Conservation (phyloP, 2,888 invertebrate genomes). For the Macrophya annulata region DNA sequence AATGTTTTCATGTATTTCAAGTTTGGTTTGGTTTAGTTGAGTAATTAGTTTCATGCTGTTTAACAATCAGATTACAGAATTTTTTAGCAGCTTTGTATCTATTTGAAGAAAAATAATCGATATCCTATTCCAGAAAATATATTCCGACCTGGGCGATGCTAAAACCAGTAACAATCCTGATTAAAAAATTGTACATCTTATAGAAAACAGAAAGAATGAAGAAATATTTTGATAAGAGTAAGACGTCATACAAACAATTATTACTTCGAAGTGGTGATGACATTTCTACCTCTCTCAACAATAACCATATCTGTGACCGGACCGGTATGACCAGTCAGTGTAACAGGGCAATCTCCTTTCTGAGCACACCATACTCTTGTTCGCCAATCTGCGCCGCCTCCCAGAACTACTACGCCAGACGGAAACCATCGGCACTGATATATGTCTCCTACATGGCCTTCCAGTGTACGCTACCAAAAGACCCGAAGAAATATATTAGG, state of each 20-base stretch:
- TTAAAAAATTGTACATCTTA: not conserved
- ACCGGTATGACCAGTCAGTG: constrained; percentile 85
- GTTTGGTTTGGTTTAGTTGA: not conserved
- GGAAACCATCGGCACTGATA: constrained; percentile 87
- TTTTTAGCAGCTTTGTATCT: not conserved
- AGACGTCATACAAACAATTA: constrained; percentile 59
- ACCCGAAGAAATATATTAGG: not conserved
- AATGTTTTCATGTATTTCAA: constrained; percentile 19
- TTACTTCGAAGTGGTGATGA: constrained; percentile 86
- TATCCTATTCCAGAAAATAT: constrained; percentile 46
- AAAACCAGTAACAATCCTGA: not conserved
- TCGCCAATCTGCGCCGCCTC: constrained; percentile 86
- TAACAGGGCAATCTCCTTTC: constrained; percentile 85
- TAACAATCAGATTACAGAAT: not conserved
- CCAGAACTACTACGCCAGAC: constrained; percentile 85
- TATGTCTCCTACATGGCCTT: constrained; percentile 86
- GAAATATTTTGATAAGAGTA: constrained; percentile 8
- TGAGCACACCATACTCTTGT: constrained; percentile 88
- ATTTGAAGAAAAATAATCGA: not conserved
- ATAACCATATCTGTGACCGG: constrained; percentile 84
- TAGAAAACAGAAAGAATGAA: constrained; percentile 26
- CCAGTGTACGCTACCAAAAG: constrained; percentile 79
- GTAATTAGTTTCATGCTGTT: not conserved
- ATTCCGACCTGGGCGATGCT: not conserved
- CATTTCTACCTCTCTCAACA: constrained; percentile 86